Evolutionary conservation across 2,888 invertebrate species (phyloP), one percentile per base, ranked within the genome.

Genomic region (Spialia ferax): DNA sequence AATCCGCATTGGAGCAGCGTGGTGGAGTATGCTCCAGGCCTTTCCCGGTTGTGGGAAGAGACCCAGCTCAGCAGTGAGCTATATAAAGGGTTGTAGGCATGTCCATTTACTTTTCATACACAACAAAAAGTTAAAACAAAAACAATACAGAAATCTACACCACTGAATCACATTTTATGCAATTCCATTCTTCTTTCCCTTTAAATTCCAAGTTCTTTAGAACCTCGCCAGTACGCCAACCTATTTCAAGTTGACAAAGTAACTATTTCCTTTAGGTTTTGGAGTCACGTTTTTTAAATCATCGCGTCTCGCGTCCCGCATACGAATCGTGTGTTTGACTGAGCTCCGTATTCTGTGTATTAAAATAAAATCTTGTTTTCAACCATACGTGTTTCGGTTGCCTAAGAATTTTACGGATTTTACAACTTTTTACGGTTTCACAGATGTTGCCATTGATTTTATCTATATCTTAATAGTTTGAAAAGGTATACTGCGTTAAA

Each of bases 201-300:
- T 23, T 13, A 50, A 50, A 23, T 13, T 50, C 13, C 23, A 50
- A 50, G 23, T 23, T 50, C 23, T 50, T 23, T 50, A 50, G 18
- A 65, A 59, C 38, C 42, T 65, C 63, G 52, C 35, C 15, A 29
- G 29, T 59, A 35, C 62, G 52, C n/a, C 7, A 50, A 29, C 54
- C 73, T 71, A 73, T 73, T 71, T 54, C 61, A 55, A 68, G 59
- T 70, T 63, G 71, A 70, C 68, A 71, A 64, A 71, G 70, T 65
- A 64, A 72, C 70, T 66, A 69, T 70, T 73, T 69, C 74, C 74
- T 70, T 70, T 73, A 73, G 76, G 77, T 79, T 79, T 73, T 70
- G 73, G 70, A 77, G 82, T 80, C 87, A 85, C 85, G 85, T 84
- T 86, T 86, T 87, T 85, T 81, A 80, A 86, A 86, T 86, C 83